These are phyloP conservation scores for Pelusios castaneus DNA, from an alignment of 2,113 vertebrate genomes.

Conservation along the genomic window DNA sequence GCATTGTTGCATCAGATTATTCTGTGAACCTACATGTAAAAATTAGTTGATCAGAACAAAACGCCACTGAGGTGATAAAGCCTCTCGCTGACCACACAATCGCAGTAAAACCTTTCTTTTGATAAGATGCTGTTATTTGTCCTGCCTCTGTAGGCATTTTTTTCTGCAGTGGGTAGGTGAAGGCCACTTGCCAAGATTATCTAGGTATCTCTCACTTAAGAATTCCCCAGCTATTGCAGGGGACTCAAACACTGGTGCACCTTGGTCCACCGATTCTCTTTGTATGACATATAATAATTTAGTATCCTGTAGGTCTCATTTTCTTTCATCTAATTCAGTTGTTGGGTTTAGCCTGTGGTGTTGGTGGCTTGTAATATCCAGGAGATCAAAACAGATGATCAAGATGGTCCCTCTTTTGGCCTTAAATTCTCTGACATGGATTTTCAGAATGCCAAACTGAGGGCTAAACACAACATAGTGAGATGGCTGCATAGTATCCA, in stretches of 20 bases:
- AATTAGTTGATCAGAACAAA: not conserved
- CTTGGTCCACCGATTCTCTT: not conserved
- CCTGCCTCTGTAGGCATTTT: not conserved
- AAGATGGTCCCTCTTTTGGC: not conserved
- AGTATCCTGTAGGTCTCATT: not conserved
- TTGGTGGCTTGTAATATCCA: not conserved
- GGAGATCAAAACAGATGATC: not conserved
- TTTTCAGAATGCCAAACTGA: not conserved
- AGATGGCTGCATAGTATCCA: fast-evolving
- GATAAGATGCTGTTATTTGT: not conserved
- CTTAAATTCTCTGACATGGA: not conserved
- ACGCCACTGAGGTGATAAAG: not conserved
- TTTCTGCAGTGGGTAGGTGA: not conserved
- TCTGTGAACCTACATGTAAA: not conserved
- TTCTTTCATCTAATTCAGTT: not conserved
- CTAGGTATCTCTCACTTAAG: not conserved
- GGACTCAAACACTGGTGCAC: not conserved
- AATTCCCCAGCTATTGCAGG: not conserved
- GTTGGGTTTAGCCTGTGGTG: not conserved
- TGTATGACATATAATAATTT: not conserved
- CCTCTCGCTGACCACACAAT: not conserved
- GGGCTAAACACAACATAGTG: not conserved
- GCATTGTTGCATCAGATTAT: not conserved
- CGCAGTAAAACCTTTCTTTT: not conserved
- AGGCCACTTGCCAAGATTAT: not conserved